Conservation (phyloP, 2,113 vertebrate genomes). For the Arvicanthis niloticus region DNA sequence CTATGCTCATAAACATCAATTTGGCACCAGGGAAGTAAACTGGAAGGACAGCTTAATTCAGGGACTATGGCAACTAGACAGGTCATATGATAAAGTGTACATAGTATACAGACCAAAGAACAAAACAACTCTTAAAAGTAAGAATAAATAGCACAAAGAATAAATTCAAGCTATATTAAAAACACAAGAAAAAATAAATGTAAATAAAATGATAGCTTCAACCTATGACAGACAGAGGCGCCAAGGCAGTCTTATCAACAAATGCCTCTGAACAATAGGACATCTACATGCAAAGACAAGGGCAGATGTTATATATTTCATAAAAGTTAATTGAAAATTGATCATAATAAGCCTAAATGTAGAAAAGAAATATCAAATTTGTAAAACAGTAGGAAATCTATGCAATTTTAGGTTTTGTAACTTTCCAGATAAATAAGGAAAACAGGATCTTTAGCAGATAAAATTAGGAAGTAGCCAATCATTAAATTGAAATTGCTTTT, state of each 20-base stretch:
- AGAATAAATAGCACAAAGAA: neutral
- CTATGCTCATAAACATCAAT: neutral
- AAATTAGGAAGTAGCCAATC: neutral
- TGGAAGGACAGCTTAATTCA: neutral
- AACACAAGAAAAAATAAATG: neutral
- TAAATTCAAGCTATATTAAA: neutral
- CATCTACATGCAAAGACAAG: neutral
- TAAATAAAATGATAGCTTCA: neutral
- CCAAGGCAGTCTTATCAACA: neutral
- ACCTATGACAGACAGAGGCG: neutral
- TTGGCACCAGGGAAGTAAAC: neutral
- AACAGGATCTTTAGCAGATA: neutral
- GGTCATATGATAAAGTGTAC: neutral
- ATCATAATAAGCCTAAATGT: neutral
- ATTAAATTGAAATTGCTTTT: neutral
- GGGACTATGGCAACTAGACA: neutral
- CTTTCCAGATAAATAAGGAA: neutral
- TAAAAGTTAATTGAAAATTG: neutral
- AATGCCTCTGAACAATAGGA: neutral
- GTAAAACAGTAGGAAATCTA: neutral
- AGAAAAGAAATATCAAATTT: neutral
- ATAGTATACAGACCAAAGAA: neutral
- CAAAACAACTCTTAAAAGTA: neutral
- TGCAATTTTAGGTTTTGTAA: neutral
- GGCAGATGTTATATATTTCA: neutral